Evolutionary conservation across 2,113 vertebrate genomes (phyloP).

Genomic region (Myotis lucifugus): DNA sequence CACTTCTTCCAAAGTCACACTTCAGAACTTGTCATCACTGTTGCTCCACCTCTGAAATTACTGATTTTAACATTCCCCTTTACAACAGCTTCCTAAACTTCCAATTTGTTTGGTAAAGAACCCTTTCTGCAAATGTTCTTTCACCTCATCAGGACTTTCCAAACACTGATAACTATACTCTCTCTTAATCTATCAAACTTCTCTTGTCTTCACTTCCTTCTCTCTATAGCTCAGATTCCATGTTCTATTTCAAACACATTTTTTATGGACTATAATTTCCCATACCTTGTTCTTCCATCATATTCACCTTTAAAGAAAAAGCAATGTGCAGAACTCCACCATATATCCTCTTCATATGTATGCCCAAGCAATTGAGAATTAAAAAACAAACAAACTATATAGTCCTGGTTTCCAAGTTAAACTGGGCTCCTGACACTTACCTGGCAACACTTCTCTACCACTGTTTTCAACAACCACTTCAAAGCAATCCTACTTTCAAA

Average conservation of each 20-base stretch:
- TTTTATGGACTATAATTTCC: background rate
- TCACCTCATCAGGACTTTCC: constrained; percentile 1
- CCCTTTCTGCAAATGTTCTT: background rate
- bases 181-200: constrained; percentile 2
- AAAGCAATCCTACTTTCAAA: background rate
- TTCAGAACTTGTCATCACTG: constrained; percentile 24
- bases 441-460: background rate
- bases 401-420: background rate
- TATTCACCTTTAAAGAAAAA: background rate
- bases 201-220: constrained; percentile 27
- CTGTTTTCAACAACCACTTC: background rate
- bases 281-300: background rate
- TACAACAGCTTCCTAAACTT: constrained; percentile 19
- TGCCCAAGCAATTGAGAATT: background rate
- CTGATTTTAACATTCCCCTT: background rate
- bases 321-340: background rate
- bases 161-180: background rate
- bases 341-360: background rate
- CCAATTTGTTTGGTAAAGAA: background rate
- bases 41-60: constrained; percentile 19
- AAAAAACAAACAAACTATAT: background rate
- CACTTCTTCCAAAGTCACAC: constrained; percentile 1
- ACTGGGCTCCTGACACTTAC: background rate
- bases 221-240: background rate
- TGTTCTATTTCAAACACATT: background rate